Evolutionary conservation across 2,888 invertebrate species (phyloP).

Genomic region (Amblyjoppa fuscipennis): DNA sequence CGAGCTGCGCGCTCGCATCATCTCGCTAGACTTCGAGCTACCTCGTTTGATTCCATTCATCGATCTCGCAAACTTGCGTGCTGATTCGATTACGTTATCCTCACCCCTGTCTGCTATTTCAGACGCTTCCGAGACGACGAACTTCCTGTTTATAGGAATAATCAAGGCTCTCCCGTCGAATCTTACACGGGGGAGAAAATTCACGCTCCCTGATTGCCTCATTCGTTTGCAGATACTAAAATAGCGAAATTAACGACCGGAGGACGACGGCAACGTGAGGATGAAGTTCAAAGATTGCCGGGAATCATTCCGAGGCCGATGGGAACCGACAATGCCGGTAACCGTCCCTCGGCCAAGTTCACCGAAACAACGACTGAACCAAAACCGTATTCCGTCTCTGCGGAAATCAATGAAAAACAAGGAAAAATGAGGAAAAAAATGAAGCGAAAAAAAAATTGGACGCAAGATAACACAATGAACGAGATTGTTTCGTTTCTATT

Average conservation of each 20-base stretch:
- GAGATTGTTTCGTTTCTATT: conserved; percentile 28
- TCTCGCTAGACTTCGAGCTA: conserved; percentile 32
- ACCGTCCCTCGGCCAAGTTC: not conserved
- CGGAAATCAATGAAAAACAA: conserved; percentile 1
- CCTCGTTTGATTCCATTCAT: conserved; percentile 74
- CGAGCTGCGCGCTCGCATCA: conserved; percentile 26
- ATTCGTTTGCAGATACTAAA: conserved; percentile 43
- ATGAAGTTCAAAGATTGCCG: not conserved
- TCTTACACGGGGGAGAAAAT: conserved; percentile 24
- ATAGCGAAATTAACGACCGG: conserved; percentile 20
- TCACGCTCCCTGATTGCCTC: conserved; percentile 55
- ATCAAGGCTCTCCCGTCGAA: conserved; percentile 37
- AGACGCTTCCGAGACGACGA: conserved; percentile 17
- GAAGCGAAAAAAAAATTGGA: conserved; percentile 26
- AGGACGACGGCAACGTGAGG: not conserved
- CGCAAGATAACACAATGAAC: conserved; percentile 15
- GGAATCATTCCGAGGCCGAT: not conserved
- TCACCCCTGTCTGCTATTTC: conserved; percentile 48
- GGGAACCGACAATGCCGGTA: conserved; percentile 10
- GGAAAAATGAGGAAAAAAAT: conserved; percentile 12
- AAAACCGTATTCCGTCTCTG: not conserved
- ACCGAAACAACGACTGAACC: not conserved
- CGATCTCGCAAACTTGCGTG: conserved; percentile 67
- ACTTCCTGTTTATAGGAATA: conserved; percentile 47
- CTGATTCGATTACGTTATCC: conserved; percentile 69